A percentile compares a stretch with the other conserved stretches of the same genome.
Conservation (phyloP, 2,888 invertebrate genomes). For the Psococerastis gibbosa region DNA sequence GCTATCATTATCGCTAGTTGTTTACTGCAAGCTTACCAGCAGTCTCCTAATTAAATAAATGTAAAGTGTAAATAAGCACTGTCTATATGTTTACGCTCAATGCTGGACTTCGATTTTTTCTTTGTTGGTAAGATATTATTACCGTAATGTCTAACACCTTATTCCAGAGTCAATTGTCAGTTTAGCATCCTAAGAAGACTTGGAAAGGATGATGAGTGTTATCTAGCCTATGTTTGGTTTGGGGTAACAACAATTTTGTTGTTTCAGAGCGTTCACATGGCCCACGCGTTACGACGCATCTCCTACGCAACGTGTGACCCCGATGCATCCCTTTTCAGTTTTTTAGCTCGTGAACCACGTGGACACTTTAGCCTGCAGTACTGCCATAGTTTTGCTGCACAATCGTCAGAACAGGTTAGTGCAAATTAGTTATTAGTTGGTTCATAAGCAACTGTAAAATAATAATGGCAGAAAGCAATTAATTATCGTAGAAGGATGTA, state of each 20-base stretch:
- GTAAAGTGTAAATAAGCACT: no score
- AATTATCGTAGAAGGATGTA: no score
- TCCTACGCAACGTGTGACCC: constrained; percentile 76
- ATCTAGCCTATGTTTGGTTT: background rate
- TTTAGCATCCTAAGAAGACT: no score
- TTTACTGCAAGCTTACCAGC: no score
- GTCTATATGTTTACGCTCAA: no score
- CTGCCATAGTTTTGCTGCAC: constrained; percentile 65
- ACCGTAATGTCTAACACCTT: no score
- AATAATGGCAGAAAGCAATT: no score
- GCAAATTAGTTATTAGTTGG: background rate
- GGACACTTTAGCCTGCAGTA: constrained; percentile 50
- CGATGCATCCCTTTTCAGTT: constrained; percentile 57
- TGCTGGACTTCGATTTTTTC: constrained; percentile 4
- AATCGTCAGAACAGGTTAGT: constrained; percentile 54
- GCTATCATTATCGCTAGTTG: no score
- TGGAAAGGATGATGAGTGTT: background rate
- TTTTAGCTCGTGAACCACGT: constrained; percentile 51
- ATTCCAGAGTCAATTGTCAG: no score
- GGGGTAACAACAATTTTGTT: constrained; percentile 17
- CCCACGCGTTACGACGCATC: constrained; percentile 63
- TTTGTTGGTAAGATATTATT: no score
- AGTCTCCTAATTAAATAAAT: no score
- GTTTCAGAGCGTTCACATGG: constrained; percentile 61
- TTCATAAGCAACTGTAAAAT: constrained; percentile 3